These are phyloP conservation scores for Chrysina gloriosa DNA, from an alignment of 2,888 invertebrate genomes.

Conservation along the genomic window DNA sequence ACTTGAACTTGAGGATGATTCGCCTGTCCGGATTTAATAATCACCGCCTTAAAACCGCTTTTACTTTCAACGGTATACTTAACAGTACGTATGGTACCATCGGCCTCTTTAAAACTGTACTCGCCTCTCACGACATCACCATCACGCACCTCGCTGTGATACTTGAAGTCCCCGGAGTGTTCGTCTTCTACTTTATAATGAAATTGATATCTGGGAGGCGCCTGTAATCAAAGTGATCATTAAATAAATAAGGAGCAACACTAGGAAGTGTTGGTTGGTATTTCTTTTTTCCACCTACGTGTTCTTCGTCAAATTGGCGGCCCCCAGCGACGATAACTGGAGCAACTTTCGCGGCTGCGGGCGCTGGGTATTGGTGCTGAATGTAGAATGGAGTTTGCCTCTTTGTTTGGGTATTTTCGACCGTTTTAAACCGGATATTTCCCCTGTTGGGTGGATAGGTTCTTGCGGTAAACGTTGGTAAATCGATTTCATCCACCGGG, in stretches of 20 bases:
- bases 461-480: neutral
- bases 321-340: conserved; percentile 9
- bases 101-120: conserved; percentile 61
- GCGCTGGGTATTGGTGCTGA: neutral
- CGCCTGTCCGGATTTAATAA: conserved; percentile 41
- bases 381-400: conserved; percentile 1
- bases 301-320: conserved; percentile 13
- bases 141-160: conserved; percentile 59
- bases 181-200: conserved; percentile 61
- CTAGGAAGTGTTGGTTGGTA: too few species aligned
- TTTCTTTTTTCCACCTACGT: neutral
- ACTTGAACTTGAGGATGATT: conserved; percentile 32
- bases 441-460: neutral
- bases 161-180: conserved; percentile 60
- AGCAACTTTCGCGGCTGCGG: conserved; percentile 15
- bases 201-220: conserved; percentile 54
- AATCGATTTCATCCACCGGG: neutral
- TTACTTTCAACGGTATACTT: conserved; percentile 58
- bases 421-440: neutral
- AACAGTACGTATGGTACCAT: conserved; percentile 60
- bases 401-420: neutral
- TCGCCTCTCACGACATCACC: conserved; percentile 60
- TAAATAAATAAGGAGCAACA: neutral
- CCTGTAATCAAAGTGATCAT: conserved; percentile 4
- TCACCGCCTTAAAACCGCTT: conserved; percentile 58